Conservation (phyloP, 2,113 vertebrate species). For the Casuarius casuarius region DNA sequence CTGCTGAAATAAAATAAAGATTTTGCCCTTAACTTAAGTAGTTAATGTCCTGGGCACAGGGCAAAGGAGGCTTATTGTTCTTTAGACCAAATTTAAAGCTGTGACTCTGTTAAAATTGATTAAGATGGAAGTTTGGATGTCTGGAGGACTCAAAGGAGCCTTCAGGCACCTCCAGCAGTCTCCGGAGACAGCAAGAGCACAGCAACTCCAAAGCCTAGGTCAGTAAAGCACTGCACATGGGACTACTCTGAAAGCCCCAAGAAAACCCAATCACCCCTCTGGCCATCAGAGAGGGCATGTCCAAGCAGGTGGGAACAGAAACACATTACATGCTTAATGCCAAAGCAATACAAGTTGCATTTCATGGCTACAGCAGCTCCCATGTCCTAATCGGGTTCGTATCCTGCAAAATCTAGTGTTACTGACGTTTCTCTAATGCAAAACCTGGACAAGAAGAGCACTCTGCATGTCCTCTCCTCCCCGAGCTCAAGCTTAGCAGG, state of each 20-base stretch:
- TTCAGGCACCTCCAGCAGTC: not conserved
- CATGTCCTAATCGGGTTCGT: fast-evolving
- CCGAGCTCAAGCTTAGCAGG: not conserved
- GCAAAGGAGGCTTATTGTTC: not conserved
- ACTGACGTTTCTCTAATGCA: not conserved
- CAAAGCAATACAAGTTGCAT: fast-evolving
- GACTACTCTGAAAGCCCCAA: not conserved
- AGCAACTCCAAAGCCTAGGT: not conserved
- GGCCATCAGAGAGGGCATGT: not conserved
- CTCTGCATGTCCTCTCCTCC: not conserved
- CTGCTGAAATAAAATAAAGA: not conserved
- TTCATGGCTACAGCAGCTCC: not conserved
- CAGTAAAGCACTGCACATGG: not conserved
- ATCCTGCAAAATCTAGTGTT: not conserved
- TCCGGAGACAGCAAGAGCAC: not conserved
- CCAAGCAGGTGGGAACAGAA: fast-evolving
- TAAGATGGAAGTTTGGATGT: not conserved
- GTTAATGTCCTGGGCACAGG: not conserved
- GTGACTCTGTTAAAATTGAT: not conserved
- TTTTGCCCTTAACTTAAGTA: not conserved
- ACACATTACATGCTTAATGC: fast-evolving
- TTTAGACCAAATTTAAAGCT: not conserved
- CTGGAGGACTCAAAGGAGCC: not conserved
- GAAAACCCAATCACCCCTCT: fast-evolving
- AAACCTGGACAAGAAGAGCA: not conserved